Evolutionary conservation across 2,113 vertebrate genomes (phyloP).

Genomic region (Melospiza melodia): DNA sequence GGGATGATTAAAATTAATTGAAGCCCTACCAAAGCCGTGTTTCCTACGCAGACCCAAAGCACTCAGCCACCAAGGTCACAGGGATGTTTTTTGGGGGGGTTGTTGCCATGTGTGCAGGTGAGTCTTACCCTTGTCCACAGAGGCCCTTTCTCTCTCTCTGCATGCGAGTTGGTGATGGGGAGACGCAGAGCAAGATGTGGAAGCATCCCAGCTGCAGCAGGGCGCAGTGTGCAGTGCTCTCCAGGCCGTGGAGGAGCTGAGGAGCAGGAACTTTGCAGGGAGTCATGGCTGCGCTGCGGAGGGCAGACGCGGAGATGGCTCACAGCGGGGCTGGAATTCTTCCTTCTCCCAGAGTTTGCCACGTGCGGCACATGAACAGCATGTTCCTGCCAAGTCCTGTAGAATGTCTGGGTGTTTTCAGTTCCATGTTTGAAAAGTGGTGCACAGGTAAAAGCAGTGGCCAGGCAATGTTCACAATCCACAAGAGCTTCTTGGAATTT

Average conservation of each 20-base stretch:
- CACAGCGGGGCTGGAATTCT: not conserved
- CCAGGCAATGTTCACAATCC: not conserved
- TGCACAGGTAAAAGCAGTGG: not conserved
- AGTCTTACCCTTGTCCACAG: not conserved
- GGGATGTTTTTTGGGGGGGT: accelerated
- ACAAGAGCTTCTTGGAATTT: not conserved
- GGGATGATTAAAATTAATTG: not conserved
- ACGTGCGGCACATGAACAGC: not conserved
- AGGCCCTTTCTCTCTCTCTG: not conserved
- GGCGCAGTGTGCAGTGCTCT: not conserved
- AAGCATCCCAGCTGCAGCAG: not conserved
- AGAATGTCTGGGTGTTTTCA: not conserved
- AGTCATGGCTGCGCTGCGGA: not conserved
- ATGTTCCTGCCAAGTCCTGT: not conserved
- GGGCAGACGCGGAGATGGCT: not conserved
- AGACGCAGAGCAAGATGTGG: not conserved
- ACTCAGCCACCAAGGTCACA: not conserved
- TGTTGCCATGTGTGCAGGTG: accelerated
- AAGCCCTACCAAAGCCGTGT: not conserved
- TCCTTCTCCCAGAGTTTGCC: not conserved
- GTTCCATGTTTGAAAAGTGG: not conserved
- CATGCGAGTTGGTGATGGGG: not conserved
- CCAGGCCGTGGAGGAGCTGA: not conserved
- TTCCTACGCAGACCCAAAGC: not conserved
- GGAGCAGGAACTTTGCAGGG: not conserved